Base-by-base conservation (phyloP, 2,113 vertebrate genomes). In the Psephotus haematonotus region DNA sequence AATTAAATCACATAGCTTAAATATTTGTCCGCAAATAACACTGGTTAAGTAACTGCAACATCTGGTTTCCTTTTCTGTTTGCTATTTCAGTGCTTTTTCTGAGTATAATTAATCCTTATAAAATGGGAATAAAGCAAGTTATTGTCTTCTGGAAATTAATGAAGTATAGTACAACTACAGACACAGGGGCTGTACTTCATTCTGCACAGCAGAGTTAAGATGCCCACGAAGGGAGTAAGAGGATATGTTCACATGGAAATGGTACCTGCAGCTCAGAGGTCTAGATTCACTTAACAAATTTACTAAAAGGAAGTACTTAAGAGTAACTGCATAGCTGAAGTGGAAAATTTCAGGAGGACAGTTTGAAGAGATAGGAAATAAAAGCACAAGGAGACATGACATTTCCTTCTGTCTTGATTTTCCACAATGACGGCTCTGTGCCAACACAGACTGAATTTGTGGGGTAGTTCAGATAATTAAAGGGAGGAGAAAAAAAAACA, bases 21-120 rank as follows among this genome's bases (percentile, higher is more conserved):
- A 94, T 92, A 92, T 90, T 95, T 96, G 86, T 75, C 92, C 3
- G 7, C 88, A 96, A 96, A 93, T 92, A 94, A 90, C 72, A 75
- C 60, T 94, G 68, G 68, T 88, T 90, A 93, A 97, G 88, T 93
- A 95, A 95, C 68, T 60, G 80, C 72, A 95, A 95, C 95, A 97
- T 95, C 93, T 96, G 95, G 55, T 95, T 96, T 93, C 86, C 68
- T 88, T 93, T 96, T 93, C 92, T 95, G 82, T 92, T 96, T 92
- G 78, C 92, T 90, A 69, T 95, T 93, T 92, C 82, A 96, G 68
- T 3, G 4, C 33, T 82, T 85, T 92, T 88, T 96, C 78, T 93
- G 88, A 92, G 82, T 65, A 80, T 95, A 97, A 96, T 96, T 96
- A 94, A 91, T 86, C 72, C 83, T 91, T 92, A 85, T 88, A 88